Conservation (phyloP, 2,113 vertebrate species). For the Pachycephala philippinensis region DNA sequence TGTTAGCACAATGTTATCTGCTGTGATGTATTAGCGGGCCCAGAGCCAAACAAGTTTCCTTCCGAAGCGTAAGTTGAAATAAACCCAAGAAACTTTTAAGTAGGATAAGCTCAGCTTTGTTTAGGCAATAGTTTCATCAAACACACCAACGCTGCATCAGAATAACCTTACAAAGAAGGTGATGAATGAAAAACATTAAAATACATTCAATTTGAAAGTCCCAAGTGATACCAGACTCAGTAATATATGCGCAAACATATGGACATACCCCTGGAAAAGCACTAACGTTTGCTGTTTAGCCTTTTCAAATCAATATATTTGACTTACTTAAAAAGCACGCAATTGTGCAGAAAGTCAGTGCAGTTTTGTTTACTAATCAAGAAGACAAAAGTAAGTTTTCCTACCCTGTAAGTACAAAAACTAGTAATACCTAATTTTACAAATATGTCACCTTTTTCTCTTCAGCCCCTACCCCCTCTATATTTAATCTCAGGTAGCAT, state of each 20-base stretch:
- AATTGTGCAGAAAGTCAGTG: neutral
- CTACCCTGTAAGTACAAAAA: neutral
- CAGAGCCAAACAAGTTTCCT: neutral
- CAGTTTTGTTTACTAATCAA: neutral
- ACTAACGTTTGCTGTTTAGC: neutral
- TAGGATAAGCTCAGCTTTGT: neutral
- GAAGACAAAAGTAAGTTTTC: neutral
- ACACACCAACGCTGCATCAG: neutral
- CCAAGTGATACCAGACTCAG: neutral
- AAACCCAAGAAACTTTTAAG: neutral
- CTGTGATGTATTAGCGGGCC: neutral
- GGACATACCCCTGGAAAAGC: neutral
- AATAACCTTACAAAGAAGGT: neutral
- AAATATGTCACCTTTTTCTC: neutral
- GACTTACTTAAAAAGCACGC: neutral
- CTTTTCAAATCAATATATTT: neutral
- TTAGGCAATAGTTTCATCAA: neutral
- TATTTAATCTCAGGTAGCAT: neutral
- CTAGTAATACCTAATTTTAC: neutral
- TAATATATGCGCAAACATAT: neutral
- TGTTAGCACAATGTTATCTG: constrained; percentile 20
- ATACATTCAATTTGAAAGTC: neutral
- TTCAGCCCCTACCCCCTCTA: neutral
- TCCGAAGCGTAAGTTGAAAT: neutral
- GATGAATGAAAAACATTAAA: neutral